These are phyloP conservation scores for Andinoacara biseriatus DNA, from an alignment of 2,113 vertebrate species.

Conservation along the genomic window DNA sequence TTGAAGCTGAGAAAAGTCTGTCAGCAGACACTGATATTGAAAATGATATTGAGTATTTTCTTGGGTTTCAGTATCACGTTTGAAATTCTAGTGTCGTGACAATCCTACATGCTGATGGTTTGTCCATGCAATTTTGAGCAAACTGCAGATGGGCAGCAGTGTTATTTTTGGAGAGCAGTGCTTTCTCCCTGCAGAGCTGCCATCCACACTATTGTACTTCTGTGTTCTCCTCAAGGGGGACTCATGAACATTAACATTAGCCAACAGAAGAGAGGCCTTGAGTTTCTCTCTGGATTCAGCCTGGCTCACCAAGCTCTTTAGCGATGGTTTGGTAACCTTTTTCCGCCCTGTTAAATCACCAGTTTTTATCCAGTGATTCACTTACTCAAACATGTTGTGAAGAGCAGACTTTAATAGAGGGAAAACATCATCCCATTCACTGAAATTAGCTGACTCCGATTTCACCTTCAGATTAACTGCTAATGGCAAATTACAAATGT, in stretches of 20 bases:
- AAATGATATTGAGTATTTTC: not conserved
- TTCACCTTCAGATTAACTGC: not conserved
- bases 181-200: not conserved
- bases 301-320: not conserved
- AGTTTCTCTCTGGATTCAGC: not conserved
- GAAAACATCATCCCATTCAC: not conserved
- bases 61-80: not conserved
- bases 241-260: not conserved
- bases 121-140: conserved; percentile 1
- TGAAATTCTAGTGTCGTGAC: conserved; percentile 7
- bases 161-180: not conserved
- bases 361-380: not conserved
- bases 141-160: conserved; percentile 2
- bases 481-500: not conserved
- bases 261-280: not conserved
- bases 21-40: not conserved
- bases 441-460: not conserved
- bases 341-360: not conserved
- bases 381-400: not conserved
- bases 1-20: not conserved
- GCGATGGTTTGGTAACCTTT: not conserved
- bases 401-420: not conserved
- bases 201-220: not conserved
- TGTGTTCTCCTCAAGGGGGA: not conserved
- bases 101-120: not conserved